A percentile compares a stretch with the other conserved stretches of the same genome.
phyloP scores from a whole-genome alignment of 1,140 invertebrate species.

The Hirudo medicinalis region DNA sequence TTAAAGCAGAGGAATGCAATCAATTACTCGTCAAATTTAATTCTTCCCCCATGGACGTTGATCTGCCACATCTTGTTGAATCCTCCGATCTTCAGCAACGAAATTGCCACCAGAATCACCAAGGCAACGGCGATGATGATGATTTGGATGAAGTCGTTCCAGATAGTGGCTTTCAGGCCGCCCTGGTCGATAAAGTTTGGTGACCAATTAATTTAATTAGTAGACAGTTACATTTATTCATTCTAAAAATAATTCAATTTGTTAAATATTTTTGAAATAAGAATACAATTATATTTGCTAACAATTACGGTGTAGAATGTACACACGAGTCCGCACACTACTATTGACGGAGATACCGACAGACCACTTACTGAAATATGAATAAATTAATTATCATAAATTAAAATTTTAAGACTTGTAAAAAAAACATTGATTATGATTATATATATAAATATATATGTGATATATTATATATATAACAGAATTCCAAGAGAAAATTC shows the following conservation, averaged over 20 bases:
- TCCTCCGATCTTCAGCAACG: constrained; percentile 49
- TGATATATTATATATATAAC: too few relatives aligned
- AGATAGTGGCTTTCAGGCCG: constrained; percentile 18
- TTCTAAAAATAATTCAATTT: too few relatives aligned
- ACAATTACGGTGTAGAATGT: constrained; percentile 67
- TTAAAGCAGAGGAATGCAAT: neutral
- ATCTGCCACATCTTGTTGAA: constrained; percentile 51
- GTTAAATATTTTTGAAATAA: too few relatives aligned
- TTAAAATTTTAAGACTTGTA: neutral
- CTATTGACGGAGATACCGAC: constrained; percentile 54
- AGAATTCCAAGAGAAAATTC: too few relatives aligned
- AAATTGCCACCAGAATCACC: constrained; percentile 37
- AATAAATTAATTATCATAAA: neutral
- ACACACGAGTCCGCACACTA: constrained; percentile 52
- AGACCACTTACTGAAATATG: constrained; percentile 54
- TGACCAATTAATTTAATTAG: too few relatives aligned
- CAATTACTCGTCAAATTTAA: constrained; percentile 40
- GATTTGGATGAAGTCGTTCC: constrained; percentile 14
- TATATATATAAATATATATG: too few relatives aligned
- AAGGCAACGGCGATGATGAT: constrained; percentile 1
- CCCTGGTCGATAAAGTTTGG: neutral
- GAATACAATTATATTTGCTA: constrained; percentile 36
- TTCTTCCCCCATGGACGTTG: constrained; percentile 49
- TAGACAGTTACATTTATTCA: too few relatives aligned
- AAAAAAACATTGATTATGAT: too few relatives aligned